Evolutionary conservation across 1,140 invertebrate genomes (phyloP).

Genomic region (Drosophila nigrodunni): DNA sequence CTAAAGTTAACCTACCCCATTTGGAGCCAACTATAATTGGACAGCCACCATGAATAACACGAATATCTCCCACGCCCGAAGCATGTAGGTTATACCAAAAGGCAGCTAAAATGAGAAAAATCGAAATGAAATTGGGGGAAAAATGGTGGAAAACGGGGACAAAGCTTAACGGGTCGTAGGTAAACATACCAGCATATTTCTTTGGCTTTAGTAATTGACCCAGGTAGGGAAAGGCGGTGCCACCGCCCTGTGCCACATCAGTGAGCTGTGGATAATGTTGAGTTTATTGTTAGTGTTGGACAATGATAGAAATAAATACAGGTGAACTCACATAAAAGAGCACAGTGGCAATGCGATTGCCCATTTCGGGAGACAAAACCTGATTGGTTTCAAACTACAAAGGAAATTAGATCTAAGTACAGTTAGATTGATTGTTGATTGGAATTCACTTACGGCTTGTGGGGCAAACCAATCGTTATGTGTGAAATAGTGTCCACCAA

Average conservation of each 20-base stretch:
- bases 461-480: conserved; percentile 87
- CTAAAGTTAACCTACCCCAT: conserved; percentile 88
- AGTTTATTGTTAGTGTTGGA: background rate
- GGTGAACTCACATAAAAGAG: conserved; percentile 74
- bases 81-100: conserved; percentile 98
- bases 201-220: conserved; percentile 93
- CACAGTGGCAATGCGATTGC: conserved; percentile 80
- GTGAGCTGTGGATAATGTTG: conserved; percentile 89
- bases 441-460: conserved; percentile 33
- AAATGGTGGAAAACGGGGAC: background rate
- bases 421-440: background rate
- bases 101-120: conserved; percentile 87
- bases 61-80: conserved; percentile 94
- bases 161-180: background rate
- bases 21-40: conserved; percentile 98
- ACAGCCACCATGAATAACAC: conserved; percentile 97
- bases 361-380: conserved; percentile 41
- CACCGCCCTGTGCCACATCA: conserved; percentile 96
- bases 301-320: background rate
- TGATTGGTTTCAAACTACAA: conserved; percentile 35
- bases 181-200: conserved; percentile 85
- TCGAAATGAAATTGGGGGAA: conserved; percentile 4
- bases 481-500: conserved; percentile 90
- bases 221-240: conserved; percentile 96
- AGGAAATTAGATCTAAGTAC: background rate